Base-by-base conservation (phyloP, 2,888 invertebrate species). In the Holacanthella duospinosa region DNA sequence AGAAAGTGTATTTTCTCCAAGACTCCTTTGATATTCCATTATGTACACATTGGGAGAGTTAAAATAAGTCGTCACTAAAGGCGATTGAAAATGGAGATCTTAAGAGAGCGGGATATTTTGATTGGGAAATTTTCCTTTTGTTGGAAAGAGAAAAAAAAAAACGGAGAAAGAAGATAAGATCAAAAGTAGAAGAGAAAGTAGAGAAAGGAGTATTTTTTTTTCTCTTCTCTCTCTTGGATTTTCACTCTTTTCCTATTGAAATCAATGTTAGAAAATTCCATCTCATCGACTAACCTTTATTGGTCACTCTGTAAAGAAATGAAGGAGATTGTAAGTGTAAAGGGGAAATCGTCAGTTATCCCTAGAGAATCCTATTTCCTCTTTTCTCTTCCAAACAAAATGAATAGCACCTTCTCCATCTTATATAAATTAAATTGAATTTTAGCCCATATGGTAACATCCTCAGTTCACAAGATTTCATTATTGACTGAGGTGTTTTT, bases 341-440 rank as follows among this genome's bases (percentile, higher is more conserved):
- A 68, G 58, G 70, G 72, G 70, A 72, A 70, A 72, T 68, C 65
- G 66, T 66, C 65, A 69, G 66, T 69, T 71, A 66, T 72, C 72
- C 68, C 69, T 44, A 61, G 72, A 68, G 70, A 71, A 21, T 48
- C 21, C 21, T 21, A 48, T 48, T 48, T 21, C 4, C 48, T 36
- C 36, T 36, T n/a, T n/a, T n/a, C 36, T 36, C 36, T 16, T 36
- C 36, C 36, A 36, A 67, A 68, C 66, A 71, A 72, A 72, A 72
- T 72, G 71, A 72, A 72, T 72, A 70, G 72, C 72, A 72, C 72
- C 72, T 71, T 71, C 68, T 70, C 71, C 4, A 9, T 68, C 69
- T 72, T 71, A 71, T 72, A 71, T 69, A 71, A 71, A 72, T 72
- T 70, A 72, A 72, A 72, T 72, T 72, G 72, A 72, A 71, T 72